Evolutionary conservation across 2,113 vertebrate genomes (phyloP), one percentile per base, ranked within the genome.

Genomic region (Chaetorhynchus papuensis): DNA sequence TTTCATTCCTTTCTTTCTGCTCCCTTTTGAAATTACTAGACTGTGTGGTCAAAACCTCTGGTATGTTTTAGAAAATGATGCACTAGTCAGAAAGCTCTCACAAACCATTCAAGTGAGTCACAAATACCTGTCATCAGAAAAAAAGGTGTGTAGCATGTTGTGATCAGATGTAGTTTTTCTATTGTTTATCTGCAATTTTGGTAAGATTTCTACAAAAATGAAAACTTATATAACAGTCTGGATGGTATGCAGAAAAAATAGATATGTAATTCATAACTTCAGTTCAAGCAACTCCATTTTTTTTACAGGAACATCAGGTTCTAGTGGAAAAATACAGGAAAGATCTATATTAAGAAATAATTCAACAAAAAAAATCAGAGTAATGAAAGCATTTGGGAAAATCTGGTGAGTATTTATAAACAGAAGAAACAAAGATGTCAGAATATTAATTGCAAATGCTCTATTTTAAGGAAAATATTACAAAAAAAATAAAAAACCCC

Each of bases 101-200:
- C 24, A 89, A 93, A 71, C 30, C 13, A 18, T 44, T 84, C 65
- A 70, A 70, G 39, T 52, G 39, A 84, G 23, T 63, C 57, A 37
- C 33, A 79, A 78, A 81, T 47, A 76, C 8, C 35, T 64, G 44
- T 70, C 49, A 82, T 52, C 23, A 82, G 30, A 41, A 90, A 63
- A 50, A 64, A 35, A 53, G 1, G 1, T 44, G 56, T 45, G 13
- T 8, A 47, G 9, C 0, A 0, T 63, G 22, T 60, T 87, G 30
- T 37, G 44, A 89, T 66, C 13, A 60, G 44, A 83, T 59, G 8
- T 45, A 59, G 50, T 56, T 68, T 82, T 89, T 89, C 50, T 79
- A 42, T 71, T 85, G 39, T 87, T 70, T 68, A 35, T 82, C 66
- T 71, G n/a, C 18, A 75, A 39, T 45, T 94, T 66, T 71, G 59